These are phyloP conservation scores for Megaceryle maxima DNA, from an alignment of 2,113 vertebrate genomes.

Conservation along the genomic window DNA sequence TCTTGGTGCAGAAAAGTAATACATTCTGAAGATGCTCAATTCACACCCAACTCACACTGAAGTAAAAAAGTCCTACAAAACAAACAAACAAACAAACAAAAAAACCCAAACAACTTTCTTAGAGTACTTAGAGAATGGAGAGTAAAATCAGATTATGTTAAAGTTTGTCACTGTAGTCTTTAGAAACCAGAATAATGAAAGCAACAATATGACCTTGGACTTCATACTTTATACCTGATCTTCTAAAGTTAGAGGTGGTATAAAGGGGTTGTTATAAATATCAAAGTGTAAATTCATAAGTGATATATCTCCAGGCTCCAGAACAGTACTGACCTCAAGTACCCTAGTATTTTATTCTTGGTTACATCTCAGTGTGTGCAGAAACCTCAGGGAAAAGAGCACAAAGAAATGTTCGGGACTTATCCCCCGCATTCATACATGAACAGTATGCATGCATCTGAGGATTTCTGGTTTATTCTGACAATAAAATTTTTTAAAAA, in stretches of 20 bases:
- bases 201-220: neutral
- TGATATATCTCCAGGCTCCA: neutral
- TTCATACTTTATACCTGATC: neutral
- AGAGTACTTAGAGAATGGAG: neutral
- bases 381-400: neutral
- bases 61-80: neutral
- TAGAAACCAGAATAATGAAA: neutral
- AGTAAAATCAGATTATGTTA: neutral
- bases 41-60: neutral
- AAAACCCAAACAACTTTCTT: neutral
- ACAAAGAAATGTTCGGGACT: neutral
- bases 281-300: neutral
- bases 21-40: neutral
- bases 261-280: neutral
- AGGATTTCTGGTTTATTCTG: neutral
- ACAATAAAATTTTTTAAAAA: neutral
- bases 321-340: neutral
- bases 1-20: neutral
- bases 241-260: neutral
- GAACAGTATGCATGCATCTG: fast-evolving
- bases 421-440: neutral
- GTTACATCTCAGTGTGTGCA: fast-evolving
- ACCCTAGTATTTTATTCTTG: neutral
- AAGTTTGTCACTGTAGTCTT: neutral
- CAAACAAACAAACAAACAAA: neutral